Evolutionary conservation across 2,113 vertebrate genomes (phyloP).

Genomic region (Coptodon bakossiorum): DNA sequence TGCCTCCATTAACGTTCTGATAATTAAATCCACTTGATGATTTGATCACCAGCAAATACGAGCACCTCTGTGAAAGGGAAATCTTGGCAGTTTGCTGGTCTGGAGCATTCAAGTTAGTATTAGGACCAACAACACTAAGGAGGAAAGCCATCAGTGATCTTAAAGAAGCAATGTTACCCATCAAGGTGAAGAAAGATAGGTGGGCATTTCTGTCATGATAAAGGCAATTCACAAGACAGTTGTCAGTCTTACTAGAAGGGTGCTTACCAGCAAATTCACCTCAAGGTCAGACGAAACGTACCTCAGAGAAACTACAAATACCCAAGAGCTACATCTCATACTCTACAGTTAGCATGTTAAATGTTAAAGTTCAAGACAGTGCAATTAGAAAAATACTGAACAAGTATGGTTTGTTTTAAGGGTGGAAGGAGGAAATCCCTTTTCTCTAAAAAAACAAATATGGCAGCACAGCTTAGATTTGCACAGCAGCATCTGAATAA

Average conservation of each 20-base stretch:
- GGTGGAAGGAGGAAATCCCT: accelerated
- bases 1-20: background rate
- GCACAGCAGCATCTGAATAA: background rate
- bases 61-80: background rate
- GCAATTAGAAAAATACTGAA: background rate
- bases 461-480: background rate
- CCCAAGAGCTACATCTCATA: background rate
- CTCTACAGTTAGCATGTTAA: background rate
- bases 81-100: background rate
- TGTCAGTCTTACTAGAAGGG: background rate
- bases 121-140: background rate
- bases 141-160: background rate
- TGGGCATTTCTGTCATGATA: background rate
- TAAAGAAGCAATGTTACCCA: background rate
- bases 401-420: background rate
- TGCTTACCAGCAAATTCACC: background rate
- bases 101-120: background rate
- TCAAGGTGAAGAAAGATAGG: background rate
- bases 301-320: background rate
- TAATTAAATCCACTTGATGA: background rate
- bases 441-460: background rate
- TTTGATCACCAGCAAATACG: background rate
- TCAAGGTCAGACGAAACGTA: background rate
- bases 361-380: background rate
- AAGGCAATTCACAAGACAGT: background rate